A percentile compares a stretch with the other conserved stretches of the same genome.
Conservation (phyloP, 2,113 vertebrate genomes). For the Sterrhoptilus dennistouni region DNA sequence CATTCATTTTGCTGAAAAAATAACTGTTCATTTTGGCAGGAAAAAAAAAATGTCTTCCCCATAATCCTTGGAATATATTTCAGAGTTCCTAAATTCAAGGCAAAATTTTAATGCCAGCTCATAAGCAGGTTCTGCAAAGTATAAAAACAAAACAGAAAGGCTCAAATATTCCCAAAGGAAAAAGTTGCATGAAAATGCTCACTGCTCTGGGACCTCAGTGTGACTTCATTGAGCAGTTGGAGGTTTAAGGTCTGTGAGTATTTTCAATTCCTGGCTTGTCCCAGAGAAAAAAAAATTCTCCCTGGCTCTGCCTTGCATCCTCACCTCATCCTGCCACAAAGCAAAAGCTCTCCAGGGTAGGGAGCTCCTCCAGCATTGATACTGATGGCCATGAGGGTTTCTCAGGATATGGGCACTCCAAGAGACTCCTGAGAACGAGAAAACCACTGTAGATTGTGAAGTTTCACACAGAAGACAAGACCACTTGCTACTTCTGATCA, state of each 20-base stretch:
- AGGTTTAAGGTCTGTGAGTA: background rate
- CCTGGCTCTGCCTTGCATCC: background rate
- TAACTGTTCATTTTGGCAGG: background rate
- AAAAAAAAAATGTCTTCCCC: background rate
- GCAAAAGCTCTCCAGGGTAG: background rate
- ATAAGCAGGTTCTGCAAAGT: background rate
- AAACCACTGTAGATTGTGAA: background rate
- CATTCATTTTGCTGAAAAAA: background rate
- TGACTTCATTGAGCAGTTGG: fast-evolving
- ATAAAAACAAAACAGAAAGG: background rate
- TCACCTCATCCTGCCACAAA: background rate
- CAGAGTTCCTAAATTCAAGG: background rate
- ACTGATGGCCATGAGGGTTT: background rate
- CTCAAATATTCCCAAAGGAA: background rate
- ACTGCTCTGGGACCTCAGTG: background rate
- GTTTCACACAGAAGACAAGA: background rate
- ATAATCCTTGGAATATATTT: background rate
- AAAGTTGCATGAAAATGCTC: background rate
- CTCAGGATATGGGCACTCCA: fast-evolving
- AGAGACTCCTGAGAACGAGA: background rate
- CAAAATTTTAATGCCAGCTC: background rate
- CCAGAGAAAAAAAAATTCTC: background rate
- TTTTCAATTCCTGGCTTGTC: background rate
- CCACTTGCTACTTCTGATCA: background rate
- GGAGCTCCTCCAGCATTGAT: background rate